phyloP scores from a whole-genome alignment of 1,140 invertebrate genomes.

The Lutraria rhynchaena region DNA sequence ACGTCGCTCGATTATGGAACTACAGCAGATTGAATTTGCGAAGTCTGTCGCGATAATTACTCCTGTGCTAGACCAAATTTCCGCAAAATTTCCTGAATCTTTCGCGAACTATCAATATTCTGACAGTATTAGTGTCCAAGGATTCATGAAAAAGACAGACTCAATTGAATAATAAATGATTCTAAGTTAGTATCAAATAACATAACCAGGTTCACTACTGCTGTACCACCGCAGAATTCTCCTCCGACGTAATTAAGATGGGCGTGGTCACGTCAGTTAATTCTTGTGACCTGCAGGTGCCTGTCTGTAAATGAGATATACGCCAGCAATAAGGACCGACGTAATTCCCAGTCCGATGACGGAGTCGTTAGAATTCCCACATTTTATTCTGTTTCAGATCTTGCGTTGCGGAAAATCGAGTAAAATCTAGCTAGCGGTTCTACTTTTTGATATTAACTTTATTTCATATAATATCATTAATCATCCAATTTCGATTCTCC shows the following conservation, averaged over 20 bases:
- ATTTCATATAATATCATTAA: slow-evolving; percentile 45
- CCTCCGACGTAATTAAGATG: slow-evolving; percentile 31
- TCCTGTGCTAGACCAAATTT: slow-evolving; percentile 49
- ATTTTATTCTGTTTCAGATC: slow-evolving; percentile 41
- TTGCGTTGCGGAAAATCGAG: not conserved
- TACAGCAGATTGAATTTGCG: slow-evolving; percentile 33
- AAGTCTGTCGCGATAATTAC: slow-evolving; percentile 12
- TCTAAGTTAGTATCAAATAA: slow-evolving; percentile 28
- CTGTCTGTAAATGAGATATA: slow-evolving; percentile 7
- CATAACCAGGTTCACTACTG: slow-evolving; percentile 2
- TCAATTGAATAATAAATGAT: slow-evolving; percentile 57
- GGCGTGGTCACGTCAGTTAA: slow-evolving; percentile 43
- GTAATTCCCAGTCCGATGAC: slow-evolving; percentile 10
- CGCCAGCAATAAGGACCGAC: slow-evolving; percentile 20
- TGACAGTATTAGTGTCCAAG: slow-evolving; percentile 34
- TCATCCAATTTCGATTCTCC: slow-evolving; percentile 50
- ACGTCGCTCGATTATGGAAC: slow-evolving; percentile 48
- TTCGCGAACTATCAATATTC: slow-evolving; percentile 6
- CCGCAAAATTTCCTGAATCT: slow-evolving; percentile 44
- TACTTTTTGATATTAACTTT: slow-evolving; percentile 44
- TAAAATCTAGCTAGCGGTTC: not conserved
- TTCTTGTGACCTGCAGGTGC: slow-evolving; percentile 37
- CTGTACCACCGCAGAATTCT: not conserved
- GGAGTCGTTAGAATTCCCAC: slow-evolving; percentile 31
- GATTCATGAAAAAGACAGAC: slow-evolving; percentile 25